Base-by-base conservation (phyloP, 1,140 invertebrate genomes). In the Lerema accius region DNA sequence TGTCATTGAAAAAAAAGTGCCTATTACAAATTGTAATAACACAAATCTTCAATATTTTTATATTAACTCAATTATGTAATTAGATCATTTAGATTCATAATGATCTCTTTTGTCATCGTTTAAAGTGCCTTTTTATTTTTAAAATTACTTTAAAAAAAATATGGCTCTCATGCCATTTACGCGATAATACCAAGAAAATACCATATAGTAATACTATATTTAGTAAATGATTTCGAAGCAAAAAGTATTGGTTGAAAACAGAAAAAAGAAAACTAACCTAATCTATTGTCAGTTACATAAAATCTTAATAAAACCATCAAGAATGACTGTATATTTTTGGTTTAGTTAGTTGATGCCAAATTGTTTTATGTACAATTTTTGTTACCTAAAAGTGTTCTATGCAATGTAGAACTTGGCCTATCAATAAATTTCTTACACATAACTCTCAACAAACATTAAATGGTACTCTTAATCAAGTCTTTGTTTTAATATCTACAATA, bases 391-490 rank as follows among this genome's bases (percentile, higher is more conserved):
- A 40, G 14, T 28, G 50, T 48, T 63, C 64, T 65, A 46, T 28
- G 32, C 55, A 60, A 60, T 17, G 19, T 15, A 68, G 58, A 61
- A 7, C 49, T 61, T 42, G 37, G 23, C 40, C 51, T 64, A 61
- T 61, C 48, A 61, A 56, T 64, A 61, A 42, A 39, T 67, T 60
- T 49, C 42, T 26, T 63, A 63, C 65, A 71, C 71, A 71, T 76
- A 76, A 78, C 70, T 73, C 67, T 63, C 71, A 61, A 73, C 55
- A 49, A 67, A 67, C 68, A 66, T 63, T 73, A 71, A 60, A 70
- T 51, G 35, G 53, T 79, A 82, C 59, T 69, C 69, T 75, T 68
- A 66, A 56, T 70, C 67, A 76, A 82, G 78, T 81, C 75, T 84
- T 82, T 81, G 69, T 65, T 79, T 67, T 42, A 69, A 73, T 75